These are phyloP conservation scores for Acleris sparsana DNA, from an alignment of 2,888 invertebrate species.

Conservation along the genomic window DNA sequence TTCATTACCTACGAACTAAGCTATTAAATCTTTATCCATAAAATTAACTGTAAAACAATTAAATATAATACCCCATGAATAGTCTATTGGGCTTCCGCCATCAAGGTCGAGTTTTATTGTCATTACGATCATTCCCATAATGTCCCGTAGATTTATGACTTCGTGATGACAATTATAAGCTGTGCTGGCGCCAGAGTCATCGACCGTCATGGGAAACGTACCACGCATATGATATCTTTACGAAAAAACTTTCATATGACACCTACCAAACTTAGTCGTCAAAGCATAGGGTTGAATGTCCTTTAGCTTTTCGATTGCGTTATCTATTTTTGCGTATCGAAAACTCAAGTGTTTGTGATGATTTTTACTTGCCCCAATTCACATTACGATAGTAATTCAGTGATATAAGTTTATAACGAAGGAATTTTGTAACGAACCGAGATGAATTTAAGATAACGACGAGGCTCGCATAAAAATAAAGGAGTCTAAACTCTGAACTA, in stretches of 20 bases:
- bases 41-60: constrained; percentile 23
- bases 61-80: constrained; percentile 31
- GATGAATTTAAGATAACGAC: constrained; percentile 31
- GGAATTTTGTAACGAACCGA: constrained; percentile 1
- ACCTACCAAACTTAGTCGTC: constrained; percentile 9
- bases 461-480: constrained; percentile 44
- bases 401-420: constrained; percentile 8
- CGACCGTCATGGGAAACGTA: constrained; percentile 51
- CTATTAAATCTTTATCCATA: not conserved
- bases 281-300: constrained; percentile 11
- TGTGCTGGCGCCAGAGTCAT: constrained; percentile 39
- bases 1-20: not conserved
- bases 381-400: constrained; percentile 7
- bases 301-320: not conserved
- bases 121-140: constrained; percentile 38
- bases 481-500: constrained; percentile 36
- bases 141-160: constrained; percentile 31
- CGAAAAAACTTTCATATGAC: constrained; percentile 39
- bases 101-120: constrained; percentile 42
- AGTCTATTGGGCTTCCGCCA: constrained; percentile 24
- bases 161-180: constrained; percentile 35
- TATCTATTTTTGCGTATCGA: constrained; percentile 36
- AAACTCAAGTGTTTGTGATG: constrained; percentile 39
- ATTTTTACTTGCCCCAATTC: constrained; percentile 34
- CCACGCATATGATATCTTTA: constrained; percentile 43